Evolutionary conservation across 2,888 invertebrate species (phyloP).

Genomic region (Calliopum simillimum): DNA sequence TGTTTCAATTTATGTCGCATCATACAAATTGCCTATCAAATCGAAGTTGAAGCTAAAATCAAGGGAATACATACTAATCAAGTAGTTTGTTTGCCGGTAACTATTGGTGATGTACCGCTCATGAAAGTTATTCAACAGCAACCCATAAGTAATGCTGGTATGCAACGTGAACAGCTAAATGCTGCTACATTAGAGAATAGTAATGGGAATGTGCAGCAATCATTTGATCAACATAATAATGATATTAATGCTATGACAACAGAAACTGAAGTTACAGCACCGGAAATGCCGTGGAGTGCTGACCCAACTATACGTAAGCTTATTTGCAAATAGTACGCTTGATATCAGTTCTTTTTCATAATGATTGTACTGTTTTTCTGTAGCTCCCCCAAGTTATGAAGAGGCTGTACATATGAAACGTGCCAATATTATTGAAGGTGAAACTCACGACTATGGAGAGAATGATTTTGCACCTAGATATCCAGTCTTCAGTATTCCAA

Average conservation of each 20-base stretch:
- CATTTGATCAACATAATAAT: not conserved
- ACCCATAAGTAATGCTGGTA: conserved; percentile 29
- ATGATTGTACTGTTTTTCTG: not conserved
- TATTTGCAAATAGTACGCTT: not conserved
- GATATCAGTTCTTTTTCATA: not conserved
- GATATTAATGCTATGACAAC: conserved; percentile 29
- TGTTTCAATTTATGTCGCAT: conserved; percentile 59
- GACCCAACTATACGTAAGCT: conserved; percentile 50
- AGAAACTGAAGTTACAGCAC: conserved; percentile 37
- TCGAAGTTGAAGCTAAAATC: conserved; percentile 57
- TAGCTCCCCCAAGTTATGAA: conserved; percentile 62
- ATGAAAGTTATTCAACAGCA: conserved; percentile 44
- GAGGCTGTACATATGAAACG: conserved; percentile 57
- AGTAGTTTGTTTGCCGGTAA: conserved; percentile 55
- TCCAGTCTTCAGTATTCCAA: conserved; percentile 53
- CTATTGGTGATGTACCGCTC: conserved; percentile 64
- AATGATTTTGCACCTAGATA: conserved; percentile 53
- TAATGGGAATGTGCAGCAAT: not conserved
- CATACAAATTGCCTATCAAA: conserved; percentile 59
- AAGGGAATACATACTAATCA: conserved; percentile 55
- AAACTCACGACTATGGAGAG: conserved; percentile 47
- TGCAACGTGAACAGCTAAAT: not conserved
- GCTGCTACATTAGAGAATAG: not conserved
- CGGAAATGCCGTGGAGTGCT: conserved; percentile 50
- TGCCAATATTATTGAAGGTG: conserved; percentile 43